These are phyloP conservation scores for Dryas iulia DNA, from an alignment of 1,140 invertebrate genomes.

Conservation along the genomic window DNA sequence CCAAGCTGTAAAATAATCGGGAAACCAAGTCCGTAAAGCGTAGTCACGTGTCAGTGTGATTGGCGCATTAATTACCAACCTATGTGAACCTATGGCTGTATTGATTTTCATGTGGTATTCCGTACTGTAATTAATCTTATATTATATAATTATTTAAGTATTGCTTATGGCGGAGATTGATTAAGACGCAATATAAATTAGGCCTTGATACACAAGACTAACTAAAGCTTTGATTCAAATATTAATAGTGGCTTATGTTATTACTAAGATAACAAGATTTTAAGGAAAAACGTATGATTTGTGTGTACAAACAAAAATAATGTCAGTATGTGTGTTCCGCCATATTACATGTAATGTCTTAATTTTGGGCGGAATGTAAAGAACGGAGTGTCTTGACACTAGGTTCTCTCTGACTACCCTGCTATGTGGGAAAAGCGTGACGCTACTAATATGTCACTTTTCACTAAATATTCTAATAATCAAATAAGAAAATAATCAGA, in stretches of 20 bases:
- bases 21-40: constrained; percentile 7
- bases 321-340: no score
- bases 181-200: not conserved
- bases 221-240: not conserved
- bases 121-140: constrained; percentile 6
- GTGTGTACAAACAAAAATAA: no score
- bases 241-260: not conserved
- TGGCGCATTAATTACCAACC: constrained; percentile 33
- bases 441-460: no score
- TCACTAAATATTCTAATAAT: no score
- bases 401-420: no score
- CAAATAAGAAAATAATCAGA: no score
- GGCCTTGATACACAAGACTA: not conserved
- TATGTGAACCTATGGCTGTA: constrained; percentile 10
- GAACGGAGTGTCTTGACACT: no score
- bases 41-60: constrained; percentile 24
- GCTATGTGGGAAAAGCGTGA: no score
- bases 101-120: constrained; percentile 19
- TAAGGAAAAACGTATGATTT: no score
- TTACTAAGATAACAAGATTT: no score
- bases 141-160: not conserved
- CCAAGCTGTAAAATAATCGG: constrained; percentile 6
- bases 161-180: not conserved
- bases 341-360: no score
- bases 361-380: no score